phyloP scores from a whole-genome alignment of 1,140 invertebrate species.

The Meloidogyne floridensis region DNA sequence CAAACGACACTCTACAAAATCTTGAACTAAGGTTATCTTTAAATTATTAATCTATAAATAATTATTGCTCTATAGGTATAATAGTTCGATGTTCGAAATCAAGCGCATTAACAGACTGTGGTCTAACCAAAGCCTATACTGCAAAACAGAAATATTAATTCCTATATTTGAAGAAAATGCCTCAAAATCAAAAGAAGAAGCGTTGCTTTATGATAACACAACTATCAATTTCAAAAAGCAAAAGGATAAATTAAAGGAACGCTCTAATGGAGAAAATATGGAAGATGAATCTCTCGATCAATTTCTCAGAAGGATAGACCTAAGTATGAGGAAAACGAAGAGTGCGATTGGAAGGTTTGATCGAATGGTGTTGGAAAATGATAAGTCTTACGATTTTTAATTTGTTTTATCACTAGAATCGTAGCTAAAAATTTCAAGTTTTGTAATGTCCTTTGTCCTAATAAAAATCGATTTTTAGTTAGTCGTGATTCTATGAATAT shows the following conservation, averaged over 20 bases:
- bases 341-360: slow-evolving; percentile 33
- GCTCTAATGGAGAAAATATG: neutral
- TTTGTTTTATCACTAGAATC: neutral
- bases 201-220: neutral
- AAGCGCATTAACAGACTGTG: slow-evolving; percentile 43
- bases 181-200: neutral
- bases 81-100: slow-evolving; percentile 45
- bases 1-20: slow-evolving; percentile 38
- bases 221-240: neutral
- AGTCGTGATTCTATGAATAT: too few relatives aligned
- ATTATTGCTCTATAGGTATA: slow-evolving; percentile 29
- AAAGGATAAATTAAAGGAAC: slow-evolving; percentile 17
- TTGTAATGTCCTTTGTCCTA: too few relatives aligned
- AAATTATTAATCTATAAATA: neutral
- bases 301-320: slow-evolving; percentile 43
- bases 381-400: neutral
- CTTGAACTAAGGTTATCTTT: slow-evolving; percentile 33
- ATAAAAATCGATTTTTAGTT: too few relatives aligned
- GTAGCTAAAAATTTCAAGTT: neutral
- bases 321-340: slow-evolving; percentile 40
- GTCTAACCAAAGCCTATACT: slow-evolving; percentile 40
- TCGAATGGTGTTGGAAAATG: slow-evolving; percentile 8
- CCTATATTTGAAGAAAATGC: slow-evolving; percentile 36
- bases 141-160: slow-evolving; percentile 37
- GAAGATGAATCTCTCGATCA: slow-evolving; percentile 35